phyloP scores from a whole-genome alignment of 2,888 invertebrate genomes.

The Pterobdella sp. region DNA sequence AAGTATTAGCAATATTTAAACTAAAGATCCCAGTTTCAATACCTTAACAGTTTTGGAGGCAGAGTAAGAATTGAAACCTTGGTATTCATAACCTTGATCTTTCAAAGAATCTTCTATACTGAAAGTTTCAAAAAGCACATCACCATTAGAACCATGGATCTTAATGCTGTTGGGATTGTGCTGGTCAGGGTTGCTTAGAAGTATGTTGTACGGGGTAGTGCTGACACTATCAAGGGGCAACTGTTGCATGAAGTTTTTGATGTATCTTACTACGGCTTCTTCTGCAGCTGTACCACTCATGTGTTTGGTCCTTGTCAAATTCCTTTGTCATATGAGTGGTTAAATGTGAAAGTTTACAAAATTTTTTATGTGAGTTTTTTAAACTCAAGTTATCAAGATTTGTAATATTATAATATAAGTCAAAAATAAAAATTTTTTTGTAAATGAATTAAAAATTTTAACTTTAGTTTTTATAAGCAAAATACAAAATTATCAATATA shows the following conservation, averaged over 20 bases:
- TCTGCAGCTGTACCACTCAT: constrained; percentile 45
- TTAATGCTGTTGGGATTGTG: constrained; percentile 40
- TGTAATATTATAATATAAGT: too few relatives aligned
- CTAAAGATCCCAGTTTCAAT: background rate
- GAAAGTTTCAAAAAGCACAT: constrained; percentile 38
- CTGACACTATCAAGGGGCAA: constrained; percentile 43
- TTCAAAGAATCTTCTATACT: constrained; percentile 41
- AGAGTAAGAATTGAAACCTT: constrained; percentile 46
- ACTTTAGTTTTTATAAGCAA: too few relatives aligned
- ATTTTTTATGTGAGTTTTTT: too few relatives aligned
- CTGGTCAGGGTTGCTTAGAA: constrained; percentile 44
- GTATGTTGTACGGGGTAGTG: constrained; percentile 44
- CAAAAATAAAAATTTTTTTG: too few relatives aligned
- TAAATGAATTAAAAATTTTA: too few relatives aligned
- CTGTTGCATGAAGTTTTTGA: constrained; percentile 41
- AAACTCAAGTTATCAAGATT: too few relatives aligned
- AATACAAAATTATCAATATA: too few relatives aligned
- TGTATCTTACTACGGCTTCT: constrained; percentile 40
- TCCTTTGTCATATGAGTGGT: constrained; percentile 23
- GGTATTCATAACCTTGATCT: constrained; percentile 41
- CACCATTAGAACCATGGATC: constrained; percentile 38
- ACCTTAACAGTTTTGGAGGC: constrained; percentile 40
- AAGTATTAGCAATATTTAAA: background rate
- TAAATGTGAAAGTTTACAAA: too few relatives aligned
- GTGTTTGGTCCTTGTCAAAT: constrained; percentile 41